Evolutionary conservation across 2,888 invertebrate species (phyloP).

Genomic region (Morpho achilles): DNA sequence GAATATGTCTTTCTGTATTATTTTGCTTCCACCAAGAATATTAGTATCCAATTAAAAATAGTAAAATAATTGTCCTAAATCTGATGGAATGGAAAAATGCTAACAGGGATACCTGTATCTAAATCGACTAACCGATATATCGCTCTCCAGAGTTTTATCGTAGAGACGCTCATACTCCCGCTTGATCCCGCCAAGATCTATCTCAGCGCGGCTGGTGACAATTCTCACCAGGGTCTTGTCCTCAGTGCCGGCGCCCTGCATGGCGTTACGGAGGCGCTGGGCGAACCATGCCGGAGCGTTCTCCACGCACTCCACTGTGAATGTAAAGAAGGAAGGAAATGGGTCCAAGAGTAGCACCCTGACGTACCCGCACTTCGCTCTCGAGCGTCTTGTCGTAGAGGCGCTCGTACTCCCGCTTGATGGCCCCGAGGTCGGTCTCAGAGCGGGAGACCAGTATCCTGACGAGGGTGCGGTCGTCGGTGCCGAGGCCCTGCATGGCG

Average conservation of each 20-base stretch:
- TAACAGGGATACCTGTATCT: background rate
- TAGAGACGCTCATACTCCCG: slow-evolving; percentile 84
- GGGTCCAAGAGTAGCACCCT: slow-evolving; percentile 2
- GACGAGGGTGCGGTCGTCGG: slow-evolving; percentile 85
- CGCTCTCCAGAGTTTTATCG: slow-evolving; percentile 83
- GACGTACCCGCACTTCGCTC: slow-evolving; percentile 81
- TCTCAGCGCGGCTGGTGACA: slow-evolving; percentile 82
- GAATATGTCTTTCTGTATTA: too few species aligned
- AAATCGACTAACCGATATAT: slow-evolving; percentile 74
- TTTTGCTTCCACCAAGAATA: too few species aligned
- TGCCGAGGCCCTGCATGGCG: slow-evolving; percentile 85
- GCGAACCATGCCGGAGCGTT: slow-evolving; percentile 85
- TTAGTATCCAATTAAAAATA: too few species aligned
- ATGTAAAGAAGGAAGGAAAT: slow-evolving; percentile 11
- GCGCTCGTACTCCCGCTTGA: slow-evolving; percentile 84
- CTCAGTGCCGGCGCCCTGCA: slow-evolving; percentile 86
- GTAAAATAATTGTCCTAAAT: too few species aligned
- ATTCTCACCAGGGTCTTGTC: slow-evolving; percentile 84
- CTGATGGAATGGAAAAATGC: background rate
- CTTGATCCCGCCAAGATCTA: slow-evolving; percentile 85
- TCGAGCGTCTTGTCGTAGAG: slow-evolving; percentile 84
- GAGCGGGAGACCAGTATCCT: slow-evolving; percentile 84
- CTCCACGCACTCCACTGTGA: slow-evolving; percentile 85
- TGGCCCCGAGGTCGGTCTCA: slow-evolving; percentile 84
- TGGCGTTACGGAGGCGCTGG: slow-evolving; percentile 80